Evolutionary conservation across 2,797 vertebrate genomes (phyloP), one percentile per base, ranked within the genome.

Genomic region (Tiaroga cobitis): DNA sequence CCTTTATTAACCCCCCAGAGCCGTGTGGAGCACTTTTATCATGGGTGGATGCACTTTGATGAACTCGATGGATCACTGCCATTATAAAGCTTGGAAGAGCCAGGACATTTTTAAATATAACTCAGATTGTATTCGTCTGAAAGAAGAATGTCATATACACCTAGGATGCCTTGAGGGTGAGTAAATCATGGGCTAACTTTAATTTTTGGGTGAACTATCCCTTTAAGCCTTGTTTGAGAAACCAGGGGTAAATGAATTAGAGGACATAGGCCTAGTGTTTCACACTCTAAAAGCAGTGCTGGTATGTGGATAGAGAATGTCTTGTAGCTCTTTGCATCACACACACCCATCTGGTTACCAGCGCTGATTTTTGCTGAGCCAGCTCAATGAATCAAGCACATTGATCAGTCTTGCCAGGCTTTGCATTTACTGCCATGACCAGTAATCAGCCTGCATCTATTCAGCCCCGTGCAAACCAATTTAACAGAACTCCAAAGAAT

Each of bases 391-490:
- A 77, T 84, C n/a, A 56, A 68, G 73, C 49, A 69, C 49, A 84
- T n/a, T 78, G 49, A 84, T 84, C 63, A 69, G 63, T 84, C 39
- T 68, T 79, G 65, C 26, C 75, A 84, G 67, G 70, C 87, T 91
- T 90, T 92, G 87, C 87, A 90, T 93, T 93, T 93, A 92, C 86
- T 69, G 74, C 70, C 74, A 82, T 79, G 90, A 93, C 91, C 92
- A 90, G 89, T 91, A 89, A 91, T 88, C 79, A 91, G 90, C 90
- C 85, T 90, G 81, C 90, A 89, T 88, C 88, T 91, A 92, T 93
- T 93, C 90, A 93, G 90, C 87, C 78, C 80, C 54, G 8, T 61
- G 88, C 68, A 86, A 87, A 89, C 93, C 89, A 93, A 92, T 90
- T 92, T 92, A 94, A 93, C 91, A 91, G 91, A 84, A 89, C 90